Percentiles rank a stretch among this genome's conserved stretches.
These are phyloP conservation scores for Syritta pipiens DNA, from an alignment of 2,888 invertebrate species.

Conservation along the genomic window DNA sequence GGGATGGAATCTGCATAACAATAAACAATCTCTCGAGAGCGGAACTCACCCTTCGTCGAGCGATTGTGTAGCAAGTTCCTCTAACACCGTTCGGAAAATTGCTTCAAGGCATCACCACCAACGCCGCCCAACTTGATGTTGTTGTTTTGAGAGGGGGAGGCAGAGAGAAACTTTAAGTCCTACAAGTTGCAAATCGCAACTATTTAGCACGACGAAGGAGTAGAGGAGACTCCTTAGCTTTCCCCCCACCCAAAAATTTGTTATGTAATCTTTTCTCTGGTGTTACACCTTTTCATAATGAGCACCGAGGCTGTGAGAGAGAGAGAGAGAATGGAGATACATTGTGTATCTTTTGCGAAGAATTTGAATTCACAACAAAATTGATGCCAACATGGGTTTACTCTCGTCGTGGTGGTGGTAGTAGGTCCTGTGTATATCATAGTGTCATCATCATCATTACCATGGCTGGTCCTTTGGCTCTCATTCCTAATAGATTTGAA, in stretches of 20 bases:
- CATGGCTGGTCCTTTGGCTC: not conserved
- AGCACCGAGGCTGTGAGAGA: not conserved
- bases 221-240: not conserved
- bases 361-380: constrained; percentile 6
- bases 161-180: not conserved
- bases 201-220: constrained; percentile 3
- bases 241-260: constrained; percentile 22
- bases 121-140: too few relatives aligned
- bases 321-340: constrained; percentile 2
- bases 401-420: too few relatives aligned
- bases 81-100: too few relatives aligned
- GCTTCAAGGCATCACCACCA: too few relatives aligned
- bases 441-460: constrained; percentile 42
- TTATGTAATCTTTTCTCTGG: constrained; percentile 30
- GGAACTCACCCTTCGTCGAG: too few relatives aligned
- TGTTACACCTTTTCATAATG: constrained; percentile 45
- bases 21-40: constrained; percentile 42
- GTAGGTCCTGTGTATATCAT: constrained; percentile 8
- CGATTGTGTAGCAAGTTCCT: too few relatives aligned
- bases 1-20: constrained; percentile 62
- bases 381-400: constrained; percentile 10
- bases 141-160: not conserved
- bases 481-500: constrained; percentile 45
- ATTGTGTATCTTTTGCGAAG: not conserved
- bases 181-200: constrained; percentile 36